A percentile compares a stretch with the other conserved stretches of the same genome.
These are phyloP conservation scores for Catharus minimus DNA, from an alignment of 2,113 vertebrate species.

Conservation along the genomic window DNA sequence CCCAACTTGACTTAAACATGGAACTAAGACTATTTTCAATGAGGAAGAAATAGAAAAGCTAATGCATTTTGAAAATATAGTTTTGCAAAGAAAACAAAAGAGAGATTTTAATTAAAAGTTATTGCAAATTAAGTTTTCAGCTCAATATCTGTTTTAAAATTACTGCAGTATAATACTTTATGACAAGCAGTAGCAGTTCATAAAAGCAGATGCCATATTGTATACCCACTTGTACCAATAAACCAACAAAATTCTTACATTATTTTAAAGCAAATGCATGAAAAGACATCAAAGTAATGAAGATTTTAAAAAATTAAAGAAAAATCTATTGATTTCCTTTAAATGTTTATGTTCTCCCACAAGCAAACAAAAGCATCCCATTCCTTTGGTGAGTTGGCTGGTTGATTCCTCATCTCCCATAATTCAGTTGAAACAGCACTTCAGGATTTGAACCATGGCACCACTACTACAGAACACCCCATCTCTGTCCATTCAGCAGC, in stretches of 20 bases:
- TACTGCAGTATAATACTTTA: not conserved
- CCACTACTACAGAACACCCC: not conserved
- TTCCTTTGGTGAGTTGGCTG: not conserved
- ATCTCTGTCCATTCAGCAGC: not conserved
- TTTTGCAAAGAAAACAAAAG: not conserved
- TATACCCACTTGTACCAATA: not conserved
- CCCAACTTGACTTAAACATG: not conserved
- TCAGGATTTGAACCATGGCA: not conserved
- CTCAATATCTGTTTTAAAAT: not conserved
- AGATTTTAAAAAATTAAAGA: not conserved
- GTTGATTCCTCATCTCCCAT: not conserved
- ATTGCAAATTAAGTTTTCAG: not conserved
- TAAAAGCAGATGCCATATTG: not conserved
- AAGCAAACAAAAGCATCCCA: not conserved
- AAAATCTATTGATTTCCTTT: not conserved
- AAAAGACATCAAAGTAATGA: not conserved
- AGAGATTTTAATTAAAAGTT: not conserved
- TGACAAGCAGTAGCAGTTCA: not conserved
- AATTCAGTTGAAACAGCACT: not conserved
- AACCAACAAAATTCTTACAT: not conserved
- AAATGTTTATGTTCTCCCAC: not conserved
- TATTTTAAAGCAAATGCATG: not conserved
- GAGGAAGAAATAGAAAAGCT: not conserved
- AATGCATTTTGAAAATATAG: not conserved
- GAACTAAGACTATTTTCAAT: not conserved